Base-by-base conservation (phyloP, 2,797 vertebrate genomes). In the Pangasius krempfi region DNA sequence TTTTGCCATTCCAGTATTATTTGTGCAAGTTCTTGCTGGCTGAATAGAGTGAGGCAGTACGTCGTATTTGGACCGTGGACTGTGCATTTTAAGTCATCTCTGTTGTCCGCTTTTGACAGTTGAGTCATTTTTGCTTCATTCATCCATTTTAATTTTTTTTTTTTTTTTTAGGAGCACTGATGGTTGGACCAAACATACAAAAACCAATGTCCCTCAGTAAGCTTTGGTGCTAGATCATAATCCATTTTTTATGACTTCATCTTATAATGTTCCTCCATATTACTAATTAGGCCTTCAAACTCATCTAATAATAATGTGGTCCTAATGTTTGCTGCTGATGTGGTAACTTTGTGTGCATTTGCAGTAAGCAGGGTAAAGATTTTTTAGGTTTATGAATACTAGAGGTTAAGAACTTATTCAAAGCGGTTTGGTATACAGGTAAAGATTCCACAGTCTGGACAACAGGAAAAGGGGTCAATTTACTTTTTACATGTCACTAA, bases 391-490 rank as follows among this genome's bases (percentile, higher is more conserved):
- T 56, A 20, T 56, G 2, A 33, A 37, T 33, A 20, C 50, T 56
- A 12, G 10, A 80, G 20, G 8, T 37, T 58, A 12, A 13, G n/a
- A 79, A 79, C 76, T 10, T 40, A 52, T 54, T 27, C 58, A 4
- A 50, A 84, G 40, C 18, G 4, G 18, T 52, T 66, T 50, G 22
- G 3, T 47, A 62, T 18, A 50, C 47, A 80, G 47, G 72, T 33
- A 13, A 86, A 33, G 9, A 25, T 62, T 52, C 33, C 58, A 76
- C 10, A 85, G 56, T 47, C 66, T 50, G 47, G 4, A 60, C 40
- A 68, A 72, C 78, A 83, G 85, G 60, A 27, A 9, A 37, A 37
- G 70, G 68, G 87, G 89, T 87, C 78, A 64, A 60, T 88, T 50
- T 79, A 33, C 33, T 60, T 58, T 73, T 79, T 64, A 54, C 88